Evolutionary conservation across 2,113 vertebrate genomes (phyloP), one percentile per base, ranked within the genome.

Genomic region (Hippopotamus amphibius): DNA sequence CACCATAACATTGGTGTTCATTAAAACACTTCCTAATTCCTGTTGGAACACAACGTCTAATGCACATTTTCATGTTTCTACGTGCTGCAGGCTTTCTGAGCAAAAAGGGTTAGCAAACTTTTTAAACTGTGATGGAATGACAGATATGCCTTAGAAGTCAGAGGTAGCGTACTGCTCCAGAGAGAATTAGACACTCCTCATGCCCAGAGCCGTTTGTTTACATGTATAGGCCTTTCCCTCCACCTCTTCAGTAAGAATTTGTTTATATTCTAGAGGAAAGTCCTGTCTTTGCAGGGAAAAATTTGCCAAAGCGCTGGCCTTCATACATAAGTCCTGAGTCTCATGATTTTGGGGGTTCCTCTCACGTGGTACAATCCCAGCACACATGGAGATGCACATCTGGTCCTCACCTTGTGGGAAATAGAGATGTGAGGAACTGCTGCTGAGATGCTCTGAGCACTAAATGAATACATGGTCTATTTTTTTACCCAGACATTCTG

Each of bases 31-130:
- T 80, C 81, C 43, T 85, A 89, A n/a, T 86, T 93, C 11, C 14
- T 86, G 5, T 63, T 93, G n/a, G 19, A 74, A 80, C 41, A 41
- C 26, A 79, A 69, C 9, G n/a, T 76, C 65, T 17, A 63, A 22
- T 30, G 53, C 63, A 28, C 80, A 48, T 71, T 81, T 76, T 92
- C 66, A 76, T 65, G 30, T 95, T 92, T 86, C 59, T 95, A 24
- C 15, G 17, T 66, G 22, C 5, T 33, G 0, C 0, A 9, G 33
- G 6, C 8, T 68, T 92, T 93, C 83, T 90, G 69, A 87, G 15
- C 46, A 68, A 37, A 92, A 84, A 79, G 9, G 12, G 50, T 46
- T 66, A 30, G 17, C 61, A 53, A 77, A 50, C 5, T 71, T 82
- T 76, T 76, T 50, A 50, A 85, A 37, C 5, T 76, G 28, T 59